phyloP scores from a whole-genome alignment of 37 sponge, comb jelly and placozoan genomes.

The Dysidea cf. avara region DNA sequence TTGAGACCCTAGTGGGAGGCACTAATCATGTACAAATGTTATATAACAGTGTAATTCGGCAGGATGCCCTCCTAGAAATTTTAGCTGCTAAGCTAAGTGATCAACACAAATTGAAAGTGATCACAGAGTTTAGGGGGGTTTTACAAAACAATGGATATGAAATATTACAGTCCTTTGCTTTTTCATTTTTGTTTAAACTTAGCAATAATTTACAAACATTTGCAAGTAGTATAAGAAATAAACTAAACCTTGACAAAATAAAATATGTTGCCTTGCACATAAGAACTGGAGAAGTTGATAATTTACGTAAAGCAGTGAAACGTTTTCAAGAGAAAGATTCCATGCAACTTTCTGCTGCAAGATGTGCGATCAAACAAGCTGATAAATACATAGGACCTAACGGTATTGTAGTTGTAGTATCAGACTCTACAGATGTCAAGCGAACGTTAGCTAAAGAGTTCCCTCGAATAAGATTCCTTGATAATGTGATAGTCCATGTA shows the following conservation, averaged over 20 bases:
- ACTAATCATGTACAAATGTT: too few relatives aligned
- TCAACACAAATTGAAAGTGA: too few relatives aligned
- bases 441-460: constrained; percentile 10
- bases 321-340: constrained; percentile 11
- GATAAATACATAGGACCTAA: constrained; percentile 1
- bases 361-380: constrained; percentile 29
- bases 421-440: constrained; percentile 37
- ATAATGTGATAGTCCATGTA: constrained; percentile 23
- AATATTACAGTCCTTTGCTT: constrained; percentile 16
- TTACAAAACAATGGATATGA: too few relatives aligned
- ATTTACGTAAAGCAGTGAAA: background rate
- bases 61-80: too few relatives aligned
- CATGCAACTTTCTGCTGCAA: constrained; percentile 7
- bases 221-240: background rate
- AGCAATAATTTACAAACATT: background rate
- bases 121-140: too few relatives aligned
- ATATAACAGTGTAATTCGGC: too few relatives aligned
- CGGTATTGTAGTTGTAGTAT: constrained; percentile 28
- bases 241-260: constrained; percentile 6
- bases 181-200: constrained; percentile 39
- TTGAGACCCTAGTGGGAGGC: too few relatives aligned
- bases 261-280: constrained; percentile 32
- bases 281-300: constrained; percentile 33
- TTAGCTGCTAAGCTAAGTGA: too few relatives aligned
- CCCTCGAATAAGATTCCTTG: constrained; percentile 4